phyloP scores from a whole-genome alignment of 2,888 invertebrate genomes.

The Galerucella nymphaeae region DNA sequence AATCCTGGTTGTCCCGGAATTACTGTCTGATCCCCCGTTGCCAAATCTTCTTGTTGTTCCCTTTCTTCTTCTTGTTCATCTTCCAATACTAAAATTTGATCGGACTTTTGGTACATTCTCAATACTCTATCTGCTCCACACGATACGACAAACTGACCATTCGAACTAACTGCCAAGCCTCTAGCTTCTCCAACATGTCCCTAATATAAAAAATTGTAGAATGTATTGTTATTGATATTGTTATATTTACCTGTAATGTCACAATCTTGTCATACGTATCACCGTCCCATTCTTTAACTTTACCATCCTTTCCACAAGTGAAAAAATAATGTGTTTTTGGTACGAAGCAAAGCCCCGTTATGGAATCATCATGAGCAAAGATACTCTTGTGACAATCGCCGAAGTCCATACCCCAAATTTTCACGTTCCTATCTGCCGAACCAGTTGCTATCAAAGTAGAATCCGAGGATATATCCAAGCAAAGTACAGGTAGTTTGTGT shows the following conservation, averaged over 20 bases:
- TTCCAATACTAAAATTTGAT: conserved; percentile 91
- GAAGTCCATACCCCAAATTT: conserved; percentile 98
- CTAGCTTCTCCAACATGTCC: conserved; percentile 87
- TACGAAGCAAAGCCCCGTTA: conserved; percentile 89
- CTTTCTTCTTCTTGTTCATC: conserved; percentile 90
- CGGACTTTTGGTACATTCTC: conserved; percentile 85
- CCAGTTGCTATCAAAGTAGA: conserved; percentile 90
- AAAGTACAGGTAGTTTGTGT: conserved; percentile 93
- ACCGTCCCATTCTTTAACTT: conserved; percentile 97
- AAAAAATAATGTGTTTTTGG: conserved; percentile 94
- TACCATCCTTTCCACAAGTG: conserved; percentile 92
- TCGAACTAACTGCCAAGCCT: conserved; percentile 80
- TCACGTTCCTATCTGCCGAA: conserved; percentile 94
- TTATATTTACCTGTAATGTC: conserved; percentile 76
- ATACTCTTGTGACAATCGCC: conserved; percentile 97
- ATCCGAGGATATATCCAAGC: conserved; percentile 93
- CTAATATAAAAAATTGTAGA: conserved; percentile 62
- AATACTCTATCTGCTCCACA: conserved; percentile 91
- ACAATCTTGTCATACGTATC: conserved; percentile 91
- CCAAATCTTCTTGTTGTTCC: conserved; percentile 78
- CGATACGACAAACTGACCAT: conserved; percentile 80
- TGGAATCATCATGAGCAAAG: conserved; percentile 96
- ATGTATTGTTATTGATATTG: background rate
- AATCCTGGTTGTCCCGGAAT: conserved; percentile 77
- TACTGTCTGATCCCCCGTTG: conserved; percentile 77